phyloP scores from a whole-genome alignment of 2,113 vertebrate genomes.

The Gavialis gangeticus region DNA sequence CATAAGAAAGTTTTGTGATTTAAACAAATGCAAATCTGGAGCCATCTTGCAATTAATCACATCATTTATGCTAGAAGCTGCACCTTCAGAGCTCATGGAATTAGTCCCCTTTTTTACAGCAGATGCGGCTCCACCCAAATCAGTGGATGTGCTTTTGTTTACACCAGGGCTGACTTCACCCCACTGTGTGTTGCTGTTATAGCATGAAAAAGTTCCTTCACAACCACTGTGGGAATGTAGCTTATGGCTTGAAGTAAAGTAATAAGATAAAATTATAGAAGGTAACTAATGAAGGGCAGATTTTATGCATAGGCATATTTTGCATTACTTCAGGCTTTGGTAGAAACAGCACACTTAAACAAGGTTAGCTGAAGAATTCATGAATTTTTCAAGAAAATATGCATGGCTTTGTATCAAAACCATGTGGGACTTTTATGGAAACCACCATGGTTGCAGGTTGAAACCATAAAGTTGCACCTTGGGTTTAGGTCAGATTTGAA shows the following conservation, averaged over 20 bases:
- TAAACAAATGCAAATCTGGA: not conserved
- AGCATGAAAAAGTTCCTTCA: slow-evolving; percentile 7
- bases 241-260: not conserved
- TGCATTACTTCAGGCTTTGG: not conserved
- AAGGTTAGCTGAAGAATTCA: not conserved
- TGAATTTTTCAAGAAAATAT: not conserved
- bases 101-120: not conserved
- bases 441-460: not conserved
- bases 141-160: not conserved
- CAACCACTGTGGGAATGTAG: not conserved
- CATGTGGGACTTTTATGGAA: not conserved
- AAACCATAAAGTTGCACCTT: not conserved
- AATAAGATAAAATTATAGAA: not conserved
- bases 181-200: not conserved
- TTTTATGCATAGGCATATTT: not conserved
- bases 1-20: not conserved
- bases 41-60: not conserved
- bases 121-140: not conserved
- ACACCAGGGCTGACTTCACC: not conserved
- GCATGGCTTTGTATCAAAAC: not conserved
- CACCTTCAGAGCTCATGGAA: not conserved
- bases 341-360: not conserved
- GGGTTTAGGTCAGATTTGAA: not conserved
- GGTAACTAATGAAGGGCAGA: not conserved
- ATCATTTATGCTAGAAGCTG: not conserved